A percentile compares a stretch with the other conserved stretches of the same genome.
Evolutionary conservation across 2,888 invertebrate genomes (phyloP).

Genomic region (Luperina testacea): DNA sequence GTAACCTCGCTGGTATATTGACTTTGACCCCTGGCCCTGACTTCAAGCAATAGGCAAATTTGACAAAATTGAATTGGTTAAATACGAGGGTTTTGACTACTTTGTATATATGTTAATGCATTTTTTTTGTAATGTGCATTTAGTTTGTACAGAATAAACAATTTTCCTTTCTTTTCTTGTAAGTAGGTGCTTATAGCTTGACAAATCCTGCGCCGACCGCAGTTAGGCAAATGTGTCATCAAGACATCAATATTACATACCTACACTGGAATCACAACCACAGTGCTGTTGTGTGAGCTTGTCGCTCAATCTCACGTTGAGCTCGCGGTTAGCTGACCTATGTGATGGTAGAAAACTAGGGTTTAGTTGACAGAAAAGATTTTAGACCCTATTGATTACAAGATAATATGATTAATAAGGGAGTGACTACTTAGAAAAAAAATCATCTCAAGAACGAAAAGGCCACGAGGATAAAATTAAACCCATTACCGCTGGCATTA

Average conservation of each 20-base stretch:
- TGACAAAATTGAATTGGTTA: no score
- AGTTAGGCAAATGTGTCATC: conserved; percentile 9
- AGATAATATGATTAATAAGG: background rate
- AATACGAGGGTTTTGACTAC: no score
- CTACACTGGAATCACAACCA: conserved; percentile 9
- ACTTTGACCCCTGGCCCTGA: no score
- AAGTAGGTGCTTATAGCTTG: background rate
- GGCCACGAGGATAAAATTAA: background rate
- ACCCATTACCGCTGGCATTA: no score
- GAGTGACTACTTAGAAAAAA: background rate
- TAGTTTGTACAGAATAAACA: no score
- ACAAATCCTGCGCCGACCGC: background rate
- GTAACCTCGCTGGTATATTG: background rate
- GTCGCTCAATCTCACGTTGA: background rate
- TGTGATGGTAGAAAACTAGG: background rate
- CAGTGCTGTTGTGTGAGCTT: conserved; percentile 2
- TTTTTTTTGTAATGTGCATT: no score
- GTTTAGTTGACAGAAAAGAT: background rate
- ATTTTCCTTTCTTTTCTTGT: no score
- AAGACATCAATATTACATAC: conserved; percentile 11
- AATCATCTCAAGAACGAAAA: background rate
- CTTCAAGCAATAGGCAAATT: no score
- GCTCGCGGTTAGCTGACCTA: background rate
- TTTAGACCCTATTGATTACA: background rate
- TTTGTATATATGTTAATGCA: no score